Evolutionary conservation across 1,140 invertebrate species (phyloP).

Genomic region (Tenebrio molitor): DNA sequence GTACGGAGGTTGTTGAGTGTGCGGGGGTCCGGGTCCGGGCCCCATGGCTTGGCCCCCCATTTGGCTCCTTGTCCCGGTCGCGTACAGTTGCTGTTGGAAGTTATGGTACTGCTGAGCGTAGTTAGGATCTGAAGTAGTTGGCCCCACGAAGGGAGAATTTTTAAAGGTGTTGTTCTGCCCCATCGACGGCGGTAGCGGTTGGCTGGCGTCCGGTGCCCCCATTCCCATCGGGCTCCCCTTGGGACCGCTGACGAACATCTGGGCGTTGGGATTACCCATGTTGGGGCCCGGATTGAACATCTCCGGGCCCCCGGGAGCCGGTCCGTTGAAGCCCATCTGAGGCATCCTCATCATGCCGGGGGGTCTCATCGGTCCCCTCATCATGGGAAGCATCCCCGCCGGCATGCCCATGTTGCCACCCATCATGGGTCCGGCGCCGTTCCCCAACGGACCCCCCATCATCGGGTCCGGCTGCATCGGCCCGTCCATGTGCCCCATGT

Average conservation of each 20-base stretch:
- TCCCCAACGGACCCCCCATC: conserved; percentile 65
- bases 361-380: conserved; percentile 65
- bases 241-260: conserved; percentile 70
- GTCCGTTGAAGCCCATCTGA: conserved; percentile 70
- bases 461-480: conserved; percentile 66
- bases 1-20: conserved; percentile 63
- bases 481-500: conserved; percentile 68
- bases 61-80: conserved; percentile 84
- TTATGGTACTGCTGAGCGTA: conserved; percentile 96
- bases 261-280: conserved; percentile 67
- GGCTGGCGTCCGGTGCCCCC: conserved; percentile 74
- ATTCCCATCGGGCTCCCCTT: conserved; percentile 71
- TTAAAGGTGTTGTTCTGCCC: conserved; percentile 82
- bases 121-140: conserved; percentile 88
- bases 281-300: conserved; percentile 62
- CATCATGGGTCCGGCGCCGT: conserved; percentile 64
- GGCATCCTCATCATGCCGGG: conserved; percentile 71
- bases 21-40: conserved; percentile 63
- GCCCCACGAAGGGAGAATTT: conserved; percentile 84
- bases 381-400: conserved; percentile 66
- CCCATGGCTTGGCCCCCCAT: conserved; percentile 66
- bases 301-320: conserved; percentile 68
- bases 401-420: conserved; percentile 65
- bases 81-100: conserved; percentile 95
- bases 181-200: conserved; percentile 85